phyloP scores from a whole-genome alignment of 2,113 vertebrate species.

The Hippoglossus stenolepis region DNA sequence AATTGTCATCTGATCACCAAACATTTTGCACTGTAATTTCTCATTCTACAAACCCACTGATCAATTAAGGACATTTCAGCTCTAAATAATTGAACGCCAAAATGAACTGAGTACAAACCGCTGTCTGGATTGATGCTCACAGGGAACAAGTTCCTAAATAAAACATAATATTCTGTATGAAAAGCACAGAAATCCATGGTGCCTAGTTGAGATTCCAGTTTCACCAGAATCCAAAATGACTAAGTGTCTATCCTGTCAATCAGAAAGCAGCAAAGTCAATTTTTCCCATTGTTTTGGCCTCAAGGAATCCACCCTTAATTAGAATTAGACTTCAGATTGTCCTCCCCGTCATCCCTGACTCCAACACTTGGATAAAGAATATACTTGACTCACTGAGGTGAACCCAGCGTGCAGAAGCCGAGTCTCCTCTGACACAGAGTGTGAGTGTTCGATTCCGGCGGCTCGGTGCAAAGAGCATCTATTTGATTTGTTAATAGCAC shows the following conservation, averaged over 20 bases:
- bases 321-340: background rate
- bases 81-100: background rate
- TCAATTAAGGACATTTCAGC: no score
- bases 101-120: background rate
- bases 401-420: background rate
- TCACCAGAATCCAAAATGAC: background rate
- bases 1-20: no score
- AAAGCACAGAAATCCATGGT: background rate
- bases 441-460: conserved; percentile 10
- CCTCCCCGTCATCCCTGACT: background rate
- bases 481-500: conserved; percentile 74
- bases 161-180: background rate
- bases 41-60: no score
- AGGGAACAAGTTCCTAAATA: background rate
- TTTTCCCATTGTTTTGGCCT: no score
- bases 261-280: background rate
- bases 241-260: background rate
- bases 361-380: background rate
- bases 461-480: conserved; percentile 50
- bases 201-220: background rate
- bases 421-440: conserved; percentile 13
- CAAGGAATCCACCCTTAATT: background rate
- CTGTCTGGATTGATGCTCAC: background rate
- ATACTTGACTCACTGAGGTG: background rate
- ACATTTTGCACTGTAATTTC: no score